phyloP scores from a whole-genome alignment of 2,888 invertebrate genomes.

The Thymelicus sylvestris region DNA sequence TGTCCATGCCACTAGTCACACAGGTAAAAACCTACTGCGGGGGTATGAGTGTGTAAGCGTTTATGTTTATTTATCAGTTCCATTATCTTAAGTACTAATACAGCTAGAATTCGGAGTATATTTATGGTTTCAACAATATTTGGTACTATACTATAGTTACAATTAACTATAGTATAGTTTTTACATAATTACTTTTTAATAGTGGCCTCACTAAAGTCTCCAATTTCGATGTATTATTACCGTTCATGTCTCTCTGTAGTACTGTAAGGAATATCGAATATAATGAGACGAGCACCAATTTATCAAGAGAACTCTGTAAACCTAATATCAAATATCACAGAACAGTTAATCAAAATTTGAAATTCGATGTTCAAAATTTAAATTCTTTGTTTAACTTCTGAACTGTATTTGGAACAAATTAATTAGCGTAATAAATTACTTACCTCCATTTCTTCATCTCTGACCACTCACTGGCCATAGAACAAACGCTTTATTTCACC shows the following conservation, averaged over 20 bases:
- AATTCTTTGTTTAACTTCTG: slow-evolving; percentile 33
- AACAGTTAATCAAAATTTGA: slow-evolving; percentile 34
- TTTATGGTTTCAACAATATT: too few species aligned
- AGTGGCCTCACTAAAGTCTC: too few species aligned
- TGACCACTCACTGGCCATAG: neutral
- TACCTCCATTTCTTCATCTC: slow-evolving; percentile 30
- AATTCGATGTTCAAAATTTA: slow-evolving; percentile 24
- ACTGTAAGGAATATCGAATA: neutral
- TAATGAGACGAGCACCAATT: slow-evolving; percentile 2
- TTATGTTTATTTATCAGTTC: too few species aligned
- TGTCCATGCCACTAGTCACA: too few species aligned
- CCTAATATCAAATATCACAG: slow-evolving; percentile 18
- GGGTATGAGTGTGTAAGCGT: too few species aligned
- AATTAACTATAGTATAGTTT: too few species aligned
- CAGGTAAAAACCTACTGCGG: too few species aligned
- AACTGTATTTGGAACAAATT: slow-evolving; percentile 31
- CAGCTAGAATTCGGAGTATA: too few species aligned
- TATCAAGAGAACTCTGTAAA: slow-evolving; percentile 17
- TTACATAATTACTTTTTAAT: too few species aligned
- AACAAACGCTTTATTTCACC: slow-evolving; percentile 29
- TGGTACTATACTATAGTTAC: too few species aligned
- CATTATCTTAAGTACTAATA: too few species aligned
- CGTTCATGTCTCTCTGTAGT: neutral
- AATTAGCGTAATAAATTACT: slow-evolving; percentile 26
- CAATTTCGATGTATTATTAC: too few species aligned